These are phyloP conservation scores for Gymnogyps californianus DNA, from an alignment of 2,113 vertebrate genomes.

Conservation along the genomic window DNA sequence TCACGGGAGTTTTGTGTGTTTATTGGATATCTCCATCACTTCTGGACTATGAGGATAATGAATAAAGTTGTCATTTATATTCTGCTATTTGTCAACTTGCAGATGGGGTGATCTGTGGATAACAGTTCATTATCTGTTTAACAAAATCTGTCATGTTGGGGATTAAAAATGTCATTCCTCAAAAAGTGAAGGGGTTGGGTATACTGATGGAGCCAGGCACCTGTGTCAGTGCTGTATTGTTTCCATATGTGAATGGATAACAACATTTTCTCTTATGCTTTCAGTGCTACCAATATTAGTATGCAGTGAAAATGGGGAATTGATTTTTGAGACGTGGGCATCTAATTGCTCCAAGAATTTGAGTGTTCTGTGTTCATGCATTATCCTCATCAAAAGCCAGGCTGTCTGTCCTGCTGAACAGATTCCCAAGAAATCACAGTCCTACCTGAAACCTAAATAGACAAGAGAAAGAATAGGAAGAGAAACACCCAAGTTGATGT, in stretches of 20 bases:
- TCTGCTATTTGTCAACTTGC: background rate
- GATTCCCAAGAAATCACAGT: background rate
- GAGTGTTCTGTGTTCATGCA: background rate
- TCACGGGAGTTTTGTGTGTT: background rate
- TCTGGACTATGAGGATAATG: background rate
- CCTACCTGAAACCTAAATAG: background rate
- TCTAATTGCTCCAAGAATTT: background rate
- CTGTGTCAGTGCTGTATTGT: background rate
- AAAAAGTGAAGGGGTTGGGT: background rate
- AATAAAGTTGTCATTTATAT: slow-evolving; percentile 18
- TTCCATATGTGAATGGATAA: background rate
- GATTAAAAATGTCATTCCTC: background rate
- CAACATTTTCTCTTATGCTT: background rate
- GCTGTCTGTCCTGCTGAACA: background rate
- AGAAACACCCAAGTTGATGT: background rate
- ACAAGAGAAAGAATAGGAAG: background rate
- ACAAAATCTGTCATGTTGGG: background rate
- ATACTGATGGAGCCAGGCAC: background rate
- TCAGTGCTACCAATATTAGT: background rate
- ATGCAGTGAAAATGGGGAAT: background rate
- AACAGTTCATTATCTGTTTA: background rate
- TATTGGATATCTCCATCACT: background rate
- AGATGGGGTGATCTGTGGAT: background rate
- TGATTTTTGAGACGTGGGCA: background rate
- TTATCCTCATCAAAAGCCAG: background rate